phyloP scores from a whole-genome alignment of 2,888 invertebrate genomes.

The Nyleta sp. region DNA sequence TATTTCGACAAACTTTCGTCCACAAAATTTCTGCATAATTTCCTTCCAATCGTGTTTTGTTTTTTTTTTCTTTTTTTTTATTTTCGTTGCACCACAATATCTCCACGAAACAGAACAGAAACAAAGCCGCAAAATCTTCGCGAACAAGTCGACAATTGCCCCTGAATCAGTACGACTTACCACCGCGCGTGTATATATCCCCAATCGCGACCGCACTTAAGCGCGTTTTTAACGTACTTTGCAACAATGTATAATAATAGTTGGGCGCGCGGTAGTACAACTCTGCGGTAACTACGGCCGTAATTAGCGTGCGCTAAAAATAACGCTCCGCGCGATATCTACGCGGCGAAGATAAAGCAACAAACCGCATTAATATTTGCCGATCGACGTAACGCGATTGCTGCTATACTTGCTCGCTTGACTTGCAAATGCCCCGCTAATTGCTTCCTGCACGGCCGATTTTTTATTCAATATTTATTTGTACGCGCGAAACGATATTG shows the following conservation, averaged over 20 bases:
- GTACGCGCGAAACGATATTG: too few relatives aligned
- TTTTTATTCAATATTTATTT: neutral
- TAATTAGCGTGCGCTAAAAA: constrained; percentile 41
- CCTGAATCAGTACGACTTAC: too few relatives aligned
- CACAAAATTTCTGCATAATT: too few relatives aligned
- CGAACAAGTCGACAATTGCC: too few relatives aligned
- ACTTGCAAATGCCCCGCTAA: constrained; percentile 14
- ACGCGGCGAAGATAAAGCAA: constrained; percentile 19
- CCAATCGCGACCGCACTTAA: neutral
- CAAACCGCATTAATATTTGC: constrained; percentile 35
- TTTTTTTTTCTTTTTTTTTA: too few relatives aligned
- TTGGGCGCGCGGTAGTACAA: neutral
- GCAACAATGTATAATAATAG: constrained; percentile 25
- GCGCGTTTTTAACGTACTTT: neutral
- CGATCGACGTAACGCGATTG: constrained; percentile 18
- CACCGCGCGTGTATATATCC: too few relatives aligned
- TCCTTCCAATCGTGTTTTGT: too few relatives aligned
- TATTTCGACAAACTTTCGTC: too few relatives aligned
- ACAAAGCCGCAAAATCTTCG: too few relatives aligned
- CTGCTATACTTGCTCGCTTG: neutral
- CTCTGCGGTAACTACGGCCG: constrained; percentile 23
- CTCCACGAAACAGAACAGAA: too few relatives aligned
- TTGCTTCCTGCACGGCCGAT: constrained; percentile 8
- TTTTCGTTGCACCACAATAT: too few relatives aligned
- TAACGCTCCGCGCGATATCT: constrained; percentile 12